These are phyloP conservation scores for Emys orbicularis DNA, from an alignment of 2,797 vertebrate genomes.

Conservation along the genomic window DNA sequence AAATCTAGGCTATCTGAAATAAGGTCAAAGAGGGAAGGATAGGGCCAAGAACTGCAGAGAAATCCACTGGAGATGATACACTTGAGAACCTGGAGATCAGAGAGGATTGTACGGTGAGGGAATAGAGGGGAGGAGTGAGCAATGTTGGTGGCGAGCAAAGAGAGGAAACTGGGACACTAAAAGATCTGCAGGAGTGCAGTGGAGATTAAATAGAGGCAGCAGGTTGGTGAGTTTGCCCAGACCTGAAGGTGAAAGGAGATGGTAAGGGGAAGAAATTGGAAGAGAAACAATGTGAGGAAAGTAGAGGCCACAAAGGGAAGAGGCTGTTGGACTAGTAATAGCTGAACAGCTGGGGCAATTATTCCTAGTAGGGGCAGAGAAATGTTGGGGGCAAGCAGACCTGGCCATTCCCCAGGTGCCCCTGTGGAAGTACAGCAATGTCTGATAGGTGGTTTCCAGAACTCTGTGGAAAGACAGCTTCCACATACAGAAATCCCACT, in stretches of 20 bases:
- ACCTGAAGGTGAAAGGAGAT: not conserved
- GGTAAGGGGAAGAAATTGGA: not conserved
- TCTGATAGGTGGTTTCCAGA: not conserved
- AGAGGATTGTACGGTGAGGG: not conserved
- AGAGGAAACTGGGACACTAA: not conserved
- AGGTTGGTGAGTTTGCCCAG: not conserved
- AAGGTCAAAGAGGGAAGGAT: not conserved
- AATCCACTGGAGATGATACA: not conserved
- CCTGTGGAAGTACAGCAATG: not conserved
- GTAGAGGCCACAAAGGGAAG: not conserved
- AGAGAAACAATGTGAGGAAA: not conserved
- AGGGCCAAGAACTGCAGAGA: not conserved
- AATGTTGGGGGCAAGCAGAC: not conserved
- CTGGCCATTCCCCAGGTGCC: not conserved
- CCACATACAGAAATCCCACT: slow-evolving; percentile 29
- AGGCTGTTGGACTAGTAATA: not conserved
- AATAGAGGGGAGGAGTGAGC: not conserved
- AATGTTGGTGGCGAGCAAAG: not conserved
- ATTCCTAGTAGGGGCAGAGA: not conserved
- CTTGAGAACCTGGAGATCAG: not conserved
- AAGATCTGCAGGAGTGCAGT: not conserved
- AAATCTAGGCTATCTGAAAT: not conserved
- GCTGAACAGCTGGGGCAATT: not conserved
- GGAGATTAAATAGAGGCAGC: not conserved
- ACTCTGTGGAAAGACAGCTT: not conserved